These are phyloP conservation scores for Drosophila borealis DNA, from an alignment of 2,888 invertebrate genomes.

Conservation along the genomic window DNA sequence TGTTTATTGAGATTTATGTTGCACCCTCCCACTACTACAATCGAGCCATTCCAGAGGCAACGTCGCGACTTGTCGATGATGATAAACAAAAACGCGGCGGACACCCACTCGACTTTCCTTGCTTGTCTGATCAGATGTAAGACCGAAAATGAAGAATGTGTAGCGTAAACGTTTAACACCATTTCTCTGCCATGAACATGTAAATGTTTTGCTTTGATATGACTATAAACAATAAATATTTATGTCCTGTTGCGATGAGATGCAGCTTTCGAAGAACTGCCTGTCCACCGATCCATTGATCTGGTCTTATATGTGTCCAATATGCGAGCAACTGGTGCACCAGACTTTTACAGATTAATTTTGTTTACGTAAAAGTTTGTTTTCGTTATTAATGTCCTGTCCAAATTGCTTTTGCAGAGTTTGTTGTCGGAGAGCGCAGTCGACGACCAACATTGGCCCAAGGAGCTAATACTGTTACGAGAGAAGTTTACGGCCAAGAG, in stretches of 20 bases:
- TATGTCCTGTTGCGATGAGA: constrained; percentile 40
- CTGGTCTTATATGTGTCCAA: not conserved
- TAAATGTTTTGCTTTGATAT: constrained; percentile 65
- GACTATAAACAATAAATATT: constrained; percentile 65
- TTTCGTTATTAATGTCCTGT: constrained; percentile 12
- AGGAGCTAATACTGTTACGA: constrained; percentile 89
- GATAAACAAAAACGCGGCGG: constrained; percentile 28
- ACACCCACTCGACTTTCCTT: constrained; percentile 5
- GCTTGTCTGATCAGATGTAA: constrained; percentile 17
- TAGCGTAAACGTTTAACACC: constrained; percentile 21
- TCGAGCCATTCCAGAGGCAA: not conserved
- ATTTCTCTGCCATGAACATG: constrained; percentile 29
- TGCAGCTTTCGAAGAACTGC: constrained; percentile 4
- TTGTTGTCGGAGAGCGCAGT: constrained; percentile 89
- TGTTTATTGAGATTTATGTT: constrained; percentile 61
- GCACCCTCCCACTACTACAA: constrained; percentile 12
- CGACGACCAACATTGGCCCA: constrained; percentile 90
- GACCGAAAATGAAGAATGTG: constrained; percentile 4
- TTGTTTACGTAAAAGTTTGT: constrained; percentile 15
- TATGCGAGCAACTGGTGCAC: constrained; percentile 30
- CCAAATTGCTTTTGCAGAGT: constrained; percentile 85
- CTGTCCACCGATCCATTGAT: not conserved
- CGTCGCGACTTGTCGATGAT: constrained; percentile 8
- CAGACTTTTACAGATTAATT: constrained; percentile 40
- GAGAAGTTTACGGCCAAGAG: constrained; percentile 90